A percentile compares a stretch with the other conserved stretches of the same genome.
phyloP scores from a whole-genome alignment of 2,888 invertebrate genomes.

The Synanthedon formicaeformis region DNA sequence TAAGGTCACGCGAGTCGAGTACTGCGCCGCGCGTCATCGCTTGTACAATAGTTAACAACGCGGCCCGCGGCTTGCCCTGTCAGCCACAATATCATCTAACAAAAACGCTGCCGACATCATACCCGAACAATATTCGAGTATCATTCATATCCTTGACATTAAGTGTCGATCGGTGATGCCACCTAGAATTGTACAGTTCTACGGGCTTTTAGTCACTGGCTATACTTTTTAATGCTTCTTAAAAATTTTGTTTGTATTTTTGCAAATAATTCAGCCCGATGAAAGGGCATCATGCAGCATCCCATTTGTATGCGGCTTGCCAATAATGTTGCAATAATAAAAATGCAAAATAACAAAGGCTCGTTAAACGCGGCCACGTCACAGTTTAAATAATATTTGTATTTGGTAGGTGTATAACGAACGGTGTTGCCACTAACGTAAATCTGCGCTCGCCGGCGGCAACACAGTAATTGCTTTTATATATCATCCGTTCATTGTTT shows the following conservation, averaged over 20 bases:
- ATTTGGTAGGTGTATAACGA: constrained; percentile 27
- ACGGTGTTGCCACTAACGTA: constrained; percentile 29
- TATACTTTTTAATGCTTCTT: too few relatives aligned
- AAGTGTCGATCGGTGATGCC: constrained; percentile 11
- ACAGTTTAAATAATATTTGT: constrained; percentile 34
- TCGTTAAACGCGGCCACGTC: constrained; percentile 29
- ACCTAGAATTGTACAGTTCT: not conserved
- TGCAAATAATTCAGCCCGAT: not conserved
- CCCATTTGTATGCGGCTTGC: constrained; percentile 5
- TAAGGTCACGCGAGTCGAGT: constrained; percentile 15
- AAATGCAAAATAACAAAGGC: constrained; percentile 15
- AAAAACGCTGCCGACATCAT: not conserved
- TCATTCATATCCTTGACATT: constrained; percentile 13
- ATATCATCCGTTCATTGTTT: constrained; percentile 55
- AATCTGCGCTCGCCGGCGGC: constrained; percentile 43
- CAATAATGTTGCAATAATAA: constrained; percentile 17
- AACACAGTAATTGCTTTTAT: constrained; percentile 50
- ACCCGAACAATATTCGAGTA: constrained; percentile 7
- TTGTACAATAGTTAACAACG: not conserved
- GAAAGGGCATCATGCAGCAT: not conserved
- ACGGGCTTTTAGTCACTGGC: not conserved
- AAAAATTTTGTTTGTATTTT: too few relatives aligned
- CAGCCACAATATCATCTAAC: constrained; percentile 3
- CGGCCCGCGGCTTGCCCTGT: constrained; percentile 1
- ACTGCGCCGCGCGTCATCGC: constrained; percentile 5